Evolutionary conservation across 2,113 vertebrate species (phyloP).

Genomic region (Anseranas semipalmata): DNA sequence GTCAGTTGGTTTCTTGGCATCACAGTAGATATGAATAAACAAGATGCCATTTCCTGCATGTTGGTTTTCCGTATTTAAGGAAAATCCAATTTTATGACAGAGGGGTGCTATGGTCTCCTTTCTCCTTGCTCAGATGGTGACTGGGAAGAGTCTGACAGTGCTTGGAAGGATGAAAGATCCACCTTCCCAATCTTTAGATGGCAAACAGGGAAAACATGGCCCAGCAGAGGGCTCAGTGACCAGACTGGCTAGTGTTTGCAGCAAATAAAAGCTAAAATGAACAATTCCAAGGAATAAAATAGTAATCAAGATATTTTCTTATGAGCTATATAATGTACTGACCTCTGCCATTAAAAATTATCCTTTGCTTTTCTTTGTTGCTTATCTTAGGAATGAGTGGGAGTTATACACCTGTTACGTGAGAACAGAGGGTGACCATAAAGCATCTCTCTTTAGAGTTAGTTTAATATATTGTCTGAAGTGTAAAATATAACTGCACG

Average conservation of each 20-base stretch:
- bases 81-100: not conserved
- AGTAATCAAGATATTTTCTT: not conserved
- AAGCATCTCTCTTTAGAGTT: not conserved
- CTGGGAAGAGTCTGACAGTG: not conserved
- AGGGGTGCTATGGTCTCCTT: not conserved
- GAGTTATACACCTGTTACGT: slow-evolving; percentile 35
- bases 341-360: not conserved
- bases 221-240: not conserved
- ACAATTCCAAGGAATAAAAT: not conserved
- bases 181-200: not conserved
- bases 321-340: not conserved
- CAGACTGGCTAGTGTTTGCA: not conserved
- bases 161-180: not conserved
- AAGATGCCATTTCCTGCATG: not conserved
- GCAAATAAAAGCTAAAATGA: not conserved
- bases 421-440: not conserved
- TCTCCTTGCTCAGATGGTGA: not conserved
- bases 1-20: not conserved
- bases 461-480: not conserved
- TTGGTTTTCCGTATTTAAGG: not conserved
- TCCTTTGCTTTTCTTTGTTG: not conserved
- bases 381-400: slow-evolving; percentile 32
- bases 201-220: not conserved
- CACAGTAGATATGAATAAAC: not conserved
- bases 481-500: not conserved